Evolutionary conservation across 2,113 vertebrate genomes (phyloP).

Genomic region (Zingel zingel): DNA sequence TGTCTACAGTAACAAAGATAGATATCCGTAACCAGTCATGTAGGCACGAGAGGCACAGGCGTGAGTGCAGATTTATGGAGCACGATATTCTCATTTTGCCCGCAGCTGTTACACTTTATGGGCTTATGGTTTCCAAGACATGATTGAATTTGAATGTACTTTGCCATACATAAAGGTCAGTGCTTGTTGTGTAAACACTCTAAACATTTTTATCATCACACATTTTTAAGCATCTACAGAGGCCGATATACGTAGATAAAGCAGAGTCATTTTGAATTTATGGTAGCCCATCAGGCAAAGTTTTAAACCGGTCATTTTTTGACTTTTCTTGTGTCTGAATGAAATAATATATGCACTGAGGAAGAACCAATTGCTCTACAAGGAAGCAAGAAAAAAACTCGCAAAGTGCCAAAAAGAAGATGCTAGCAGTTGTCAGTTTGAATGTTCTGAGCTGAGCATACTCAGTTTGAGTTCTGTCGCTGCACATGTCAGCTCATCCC

Average conservation of each 20-base stretch:
- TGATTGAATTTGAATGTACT: constrained; percentile 57
- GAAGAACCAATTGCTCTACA: constrained; percentile 8
- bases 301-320: background rate
- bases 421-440: constrained; percentile 46
- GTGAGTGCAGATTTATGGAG: constrained; percentile 41
- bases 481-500: constrained; percentile 40
- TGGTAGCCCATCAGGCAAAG: background rate
- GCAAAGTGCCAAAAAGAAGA: constrained; percentile 42
- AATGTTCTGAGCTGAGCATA: constrained; percentile 49
- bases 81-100: constrained; percentile 39
- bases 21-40: constrained; percentile 38
- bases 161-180: constrained; percentile 58
- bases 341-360: background rate
- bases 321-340: background rate
- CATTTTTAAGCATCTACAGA: background rate
- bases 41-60: constrained; percentile 13
- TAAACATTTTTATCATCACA: background rate
- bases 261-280: background rate
- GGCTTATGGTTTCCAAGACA: constrained; percentile 43
- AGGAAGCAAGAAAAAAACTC: background rate
- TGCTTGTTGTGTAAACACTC: constrained; percentile 18
- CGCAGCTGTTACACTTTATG: constrained; percentile 59
- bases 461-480: constrained; percentile 16
- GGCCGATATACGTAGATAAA: background rate
- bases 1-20: constrained; percentile 39